Percentiles rank a stretch among this genome's conserved stretches.
phyloP scores from a whole-genome alignment of 2,888 invertebrate species.

The Bellardia bayeri region DNA sequence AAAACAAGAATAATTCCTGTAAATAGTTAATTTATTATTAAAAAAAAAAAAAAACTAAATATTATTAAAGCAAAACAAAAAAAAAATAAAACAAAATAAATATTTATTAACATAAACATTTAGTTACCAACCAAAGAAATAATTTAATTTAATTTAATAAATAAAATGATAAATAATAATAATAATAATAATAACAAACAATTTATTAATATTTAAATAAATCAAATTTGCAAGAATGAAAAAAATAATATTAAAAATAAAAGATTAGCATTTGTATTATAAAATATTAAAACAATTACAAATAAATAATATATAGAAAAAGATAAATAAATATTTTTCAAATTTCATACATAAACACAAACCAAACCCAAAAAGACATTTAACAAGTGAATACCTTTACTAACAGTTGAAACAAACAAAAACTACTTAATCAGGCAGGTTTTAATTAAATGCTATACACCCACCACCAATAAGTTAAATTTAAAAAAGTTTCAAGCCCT shows the following conservation, averaged over 20 bases:
- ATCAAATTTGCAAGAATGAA: slow-evolving; percentile 62
- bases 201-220: slow-evolving; percentile 57
- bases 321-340: slow-evolving; percentile 51
- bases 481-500: too few species aligned
- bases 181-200: slow-evolving; percentile 38
- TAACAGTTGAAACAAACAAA: neutral
- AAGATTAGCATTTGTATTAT: slow-evolving; percentile 63
- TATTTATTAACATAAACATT: slow-evolving; percentile 59
- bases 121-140: slow-evolving; percentile 61
- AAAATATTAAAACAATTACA: slow-evolving; percentile 52
- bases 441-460: neutral
- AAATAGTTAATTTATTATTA: slow-evolving; percentile 68
- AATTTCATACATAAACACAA: slow-evolving; percentile 39
- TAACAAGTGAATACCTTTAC: neutral
- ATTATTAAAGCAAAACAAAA: slow-evolving; percentile 47
- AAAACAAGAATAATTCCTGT: slow-evolving; percentile 57
- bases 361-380: neutral
- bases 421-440: slow-evolving; percentile 1
- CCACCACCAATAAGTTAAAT: too few species aligned
- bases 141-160: slow-evolving; percentile 25
- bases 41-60: slow-evolving; percentile 45
- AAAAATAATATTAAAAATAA: slow-evolving; percentile 38
- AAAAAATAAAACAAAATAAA: slow-evolving; percentile 47
- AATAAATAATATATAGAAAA: neutral
- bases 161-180: slow-evolving; percentile 21